These are phyloP conservation scores for Trididemnum miniatum DNA, from an alignment of 23 tunicate genomes.

Conservation along the genomic window DNA sequence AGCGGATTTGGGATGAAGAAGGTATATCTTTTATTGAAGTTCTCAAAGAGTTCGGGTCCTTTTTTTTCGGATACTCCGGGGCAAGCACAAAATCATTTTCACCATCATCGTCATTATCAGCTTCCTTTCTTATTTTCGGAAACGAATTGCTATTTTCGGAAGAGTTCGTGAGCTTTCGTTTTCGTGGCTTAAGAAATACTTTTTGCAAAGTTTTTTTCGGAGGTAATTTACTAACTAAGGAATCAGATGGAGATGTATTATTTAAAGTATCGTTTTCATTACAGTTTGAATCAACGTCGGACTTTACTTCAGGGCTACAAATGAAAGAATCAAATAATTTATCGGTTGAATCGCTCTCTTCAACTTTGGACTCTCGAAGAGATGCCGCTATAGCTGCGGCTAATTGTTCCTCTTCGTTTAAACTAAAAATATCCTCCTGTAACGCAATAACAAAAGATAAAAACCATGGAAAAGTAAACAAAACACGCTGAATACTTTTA, in stretches of 20 bases:
- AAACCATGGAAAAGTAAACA: no score
- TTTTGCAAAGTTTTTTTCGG: not conserved
- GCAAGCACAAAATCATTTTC: slow-evolving; percentile 11
- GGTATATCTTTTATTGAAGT: not conserved
- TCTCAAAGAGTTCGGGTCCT: not conserved
- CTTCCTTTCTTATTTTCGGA: not conserved
- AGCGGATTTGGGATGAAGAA: not conserved
- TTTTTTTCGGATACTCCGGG: not conserved
- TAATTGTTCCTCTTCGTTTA: slow-evolving; percentile 70
- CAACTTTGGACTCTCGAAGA: slow-evolving; percentile 34
- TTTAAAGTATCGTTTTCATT: not conserved
- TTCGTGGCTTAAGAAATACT: not conserved
- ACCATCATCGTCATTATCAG: not conserved
- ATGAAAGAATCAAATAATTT: not conserved
- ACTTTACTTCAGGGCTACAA: no score
- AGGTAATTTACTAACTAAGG: no score
- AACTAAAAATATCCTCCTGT: slow-evolving; percentile 41
- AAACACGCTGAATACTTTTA: no score
- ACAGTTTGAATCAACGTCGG: not conserved
- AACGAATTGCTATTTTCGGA: no score
- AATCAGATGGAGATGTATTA: not conserved
- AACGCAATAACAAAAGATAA: no score
- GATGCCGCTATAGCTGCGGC: slow-evolving; percentile 91
- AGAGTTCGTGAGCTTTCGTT: not conserved
- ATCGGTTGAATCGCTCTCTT: not conserved